Conservation (phyloP, 2,797 vertebrate species). For the Schizopygopsis malacanthus region DNA sequence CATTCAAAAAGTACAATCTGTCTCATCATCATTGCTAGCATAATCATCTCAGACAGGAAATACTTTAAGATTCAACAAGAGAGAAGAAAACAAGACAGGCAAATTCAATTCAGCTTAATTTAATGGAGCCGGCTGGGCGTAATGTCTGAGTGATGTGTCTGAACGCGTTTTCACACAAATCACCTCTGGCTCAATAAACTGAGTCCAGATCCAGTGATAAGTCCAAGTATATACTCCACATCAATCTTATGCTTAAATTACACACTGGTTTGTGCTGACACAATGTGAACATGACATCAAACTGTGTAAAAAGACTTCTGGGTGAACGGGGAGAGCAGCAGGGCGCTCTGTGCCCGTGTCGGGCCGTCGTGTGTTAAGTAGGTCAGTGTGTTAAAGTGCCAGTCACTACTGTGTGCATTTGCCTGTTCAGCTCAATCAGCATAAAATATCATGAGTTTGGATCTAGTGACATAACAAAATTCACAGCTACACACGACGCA, state of each 20-base stretch:
- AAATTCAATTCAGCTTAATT: constrained; percentile 31
- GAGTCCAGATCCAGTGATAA: constrained; percentile 5
- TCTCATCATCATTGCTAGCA: background rate
- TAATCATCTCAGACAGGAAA: constrained; percentile 7
- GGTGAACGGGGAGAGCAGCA: background rate
- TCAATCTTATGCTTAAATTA: constrained; percentile 23
- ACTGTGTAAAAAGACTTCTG: constrained; percentile 22
- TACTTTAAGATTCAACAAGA: constrained; percentile 2
- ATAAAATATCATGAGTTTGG: background rate
- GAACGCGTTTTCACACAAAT: constrained; percentile 12
- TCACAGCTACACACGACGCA: constrained; percentile 4
- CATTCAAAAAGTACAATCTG: background rate
- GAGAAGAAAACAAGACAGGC: constrained; percentile 26
- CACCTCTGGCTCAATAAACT: constrained; percentile 17
- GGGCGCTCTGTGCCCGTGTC: background rate
- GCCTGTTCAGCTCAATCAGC: constrained; percentile 41
- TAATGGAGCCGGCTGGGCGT: constrained; percentile 21
- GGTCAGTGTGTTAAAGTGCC: constrained; percentile 59
- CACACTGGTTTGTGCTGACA: constrained; percentile 22
- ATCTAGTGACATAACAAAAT: constrained; percentile 24
- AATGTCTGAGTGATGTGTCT: constrained; percentile 30
- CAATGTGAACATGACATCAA: constrained; percentile 25
- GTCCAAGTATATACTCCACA: constrained; percentile 9
- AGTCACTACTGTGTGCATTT: constrained; percentile 41
- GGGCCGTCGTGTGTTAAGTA: constrained; percentile 52